A percentile compares a stretch with the other conserved stretches of the same genome.
phyloP scores from a whole-genome alignment of 2,888 invertebrate genomes.

The Caenorhabditis sp. region DNA sequence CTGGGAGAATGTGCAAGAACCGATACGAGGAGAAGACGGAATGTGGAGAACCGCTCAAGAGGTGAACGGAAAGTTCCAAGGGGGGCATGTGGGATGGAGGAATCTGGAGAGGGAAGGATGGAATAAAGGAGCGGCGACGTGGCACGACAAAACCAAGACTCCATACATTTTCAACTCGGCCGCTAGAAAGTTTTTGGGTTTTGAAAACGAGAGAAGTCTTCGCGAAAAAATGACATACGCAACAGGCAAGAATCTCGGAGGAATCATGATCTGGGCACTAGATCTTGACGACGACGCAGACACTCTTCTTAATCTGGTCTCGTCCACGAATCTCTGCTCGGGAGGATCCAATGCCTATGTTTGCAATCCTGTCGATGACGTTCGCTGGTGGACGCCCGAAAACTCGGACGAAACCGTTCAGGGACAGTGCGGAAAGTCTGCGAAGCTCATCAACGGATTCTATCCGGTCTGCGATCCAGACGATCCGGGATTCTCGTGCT shows the following conservation, averaged over 20 bases:
- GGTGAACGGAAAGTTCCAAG: constrained; percentile 65
- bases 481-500: constrained; percentile 80
- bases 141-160: constrained; percentile 73
- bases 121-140: constrained; percentile 59
- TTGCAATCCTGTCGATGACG: constrained; percentile 55
- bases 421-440: constrained; percentile 76
- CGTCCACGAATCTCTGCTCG: constrained; percentile 46
- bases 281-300: constrained; percentile 77
- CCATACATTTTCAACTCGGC: constrained; percentile 68
- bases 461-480: constrained; percentile 82
- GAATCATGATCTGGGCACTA: constrained; percentile 80
- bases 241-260: constrained; percentile 72
- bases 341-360: constrained; percentile 46
- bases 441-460: constrained; percentile 80
- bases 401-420: constrained; percentile 69
- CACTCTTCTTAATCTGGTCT: constrained; percentile 71
- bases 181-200: constrained; percentile 69
- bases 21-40: constrained; percentile 70
- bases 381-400: constrained; percentile 81
- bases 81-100: constrained; percentile 74
- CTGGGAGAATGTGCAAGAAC: constrained; percentile 76
- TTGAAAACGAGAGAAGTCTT: constrained; percentile 74
- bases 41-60: constrained; percentile 77
- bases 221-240: constrained; percentile 74
- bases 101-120: constrained; percentile 69